Base-by-base conservation (phyloP, 2,797 vertebrate genomes). In the Valencia hispanica region DNA sequence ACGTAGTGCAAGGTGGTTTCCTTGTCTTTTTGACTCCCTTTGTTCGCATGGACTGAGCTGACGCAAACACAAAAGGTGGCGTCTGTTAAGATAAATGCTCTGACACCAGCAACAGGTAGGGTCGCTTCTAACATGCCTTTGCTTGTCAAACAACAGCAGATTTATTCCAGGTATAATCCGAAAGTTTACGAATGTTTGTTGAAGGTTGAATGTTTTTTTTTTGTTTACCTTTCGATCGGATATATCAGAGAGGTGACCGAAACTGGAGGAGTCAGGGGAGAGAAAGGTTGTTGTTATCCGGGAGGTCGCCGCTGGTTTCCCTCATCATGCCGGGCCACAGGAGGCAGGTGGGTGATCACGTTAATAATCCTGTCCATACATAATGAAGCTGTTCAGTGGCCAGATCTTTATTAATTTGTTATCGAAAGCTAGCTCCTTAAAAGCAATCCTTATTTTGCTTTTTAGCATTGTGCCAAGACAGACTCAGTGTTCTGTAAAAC, bases 21-120 rank as follows among this genome's bases (percentile, higher is more conserved):
- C 7, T 55, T 41, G 27, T 17, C 47, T 5, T 41, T 34, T 32
- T 72, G 45, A 14, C 0, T 8, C 8, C 61, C 25, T 22, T 71
- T 14, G 47, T 65, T 65, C 32, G 34, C 5, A 25, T 10, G 30
- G 53, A 55, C 51, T 51, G 53, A 65, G 55, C 0, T 55, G 48
- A 55, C 25, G 5, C 50, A 8, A 20, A 5, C 55, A 4, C 34
- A 77, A 72, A 73, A 50, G 82, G 73, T 27, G 72, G 73, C 63
- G 57, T 34, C 39, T 47, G 63, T 15, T 14, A 10, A 68, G 50
- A 80, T 50, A 68, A 72, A 87, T 32, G 59, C 47, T 32, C 75
- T 82, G 80, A 81, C 78, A 78, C 18, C 83, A 88, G 90, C 91
- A 94, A 95, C 93, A 94, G 93, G 94, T 95, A 89, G 85, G 90